Evolutionary conservation across 2,797 vertebrate genomes (phyloP).

Genomic region (Falco biarmicus): DNA sequence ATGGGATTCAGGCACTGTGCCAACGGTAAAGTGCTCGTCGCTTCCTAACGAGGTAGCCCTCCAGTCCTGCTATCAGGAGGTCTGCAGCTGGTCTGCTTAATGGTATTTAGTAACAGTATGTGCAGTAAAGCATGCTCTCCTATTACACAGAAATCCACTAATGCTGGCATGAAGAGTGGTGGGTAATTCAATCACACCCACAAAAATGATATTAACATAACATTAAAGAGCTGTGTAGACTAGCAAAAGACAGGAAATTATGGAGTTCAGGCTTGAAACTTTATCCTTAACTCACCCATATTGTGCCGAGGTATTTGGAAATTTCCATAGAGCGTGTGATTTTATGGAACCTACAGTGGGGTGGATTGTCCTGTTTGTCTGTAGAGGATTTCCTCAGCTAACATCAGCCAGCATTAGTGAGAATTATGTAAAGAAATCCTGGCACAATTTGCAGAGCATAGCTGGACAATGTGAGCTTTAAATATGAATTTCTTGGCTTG

Average conservation of each 20-base stretch:
- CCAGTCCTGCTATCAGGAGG: conserved; percentile 1
- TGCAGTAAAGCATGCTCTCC: neutral
- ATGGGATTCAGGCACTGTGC: neutral
- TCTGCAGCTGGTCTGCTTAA: neutral
- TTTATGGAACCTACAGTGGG: neutral
- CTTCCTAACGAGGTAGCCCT: conserved; percentile 2
- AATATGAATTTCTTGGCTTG: neutral
- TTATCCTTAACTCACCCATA: conserved; percentile 46
- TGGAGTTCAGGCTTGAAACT: conserved; percentile 54
- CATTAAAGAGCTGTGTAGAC: conserved; percentile 47
- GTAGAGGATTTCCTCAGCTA: neutral
- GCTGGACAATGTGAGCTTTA: neutral
- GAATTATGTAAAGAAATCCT: conserved; percentile 10
- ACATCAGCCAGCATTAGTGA: neutral
- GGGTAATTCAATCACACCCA: conserved; percentile 42
- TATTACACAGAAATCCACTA: conserved; percentile 18
- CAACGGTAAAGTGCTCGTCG: conserved; percentile 29
- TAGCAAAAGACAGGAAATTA: conserved; percentile 61
- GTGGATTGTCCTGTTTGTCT: neutral
- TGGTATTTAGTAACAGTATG: neutral
- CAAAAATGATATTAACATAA: conserved; percentile 57
- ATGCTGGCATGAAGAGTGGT: neutral
- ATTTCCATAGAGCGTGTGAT: neutral
- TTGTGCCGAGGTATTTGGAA: neutral
- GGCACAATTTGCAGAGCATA: neutral